Conservation (phyloP, 2,888 invertebrate species). For the Amphipyra tragopoginis region DNA sequence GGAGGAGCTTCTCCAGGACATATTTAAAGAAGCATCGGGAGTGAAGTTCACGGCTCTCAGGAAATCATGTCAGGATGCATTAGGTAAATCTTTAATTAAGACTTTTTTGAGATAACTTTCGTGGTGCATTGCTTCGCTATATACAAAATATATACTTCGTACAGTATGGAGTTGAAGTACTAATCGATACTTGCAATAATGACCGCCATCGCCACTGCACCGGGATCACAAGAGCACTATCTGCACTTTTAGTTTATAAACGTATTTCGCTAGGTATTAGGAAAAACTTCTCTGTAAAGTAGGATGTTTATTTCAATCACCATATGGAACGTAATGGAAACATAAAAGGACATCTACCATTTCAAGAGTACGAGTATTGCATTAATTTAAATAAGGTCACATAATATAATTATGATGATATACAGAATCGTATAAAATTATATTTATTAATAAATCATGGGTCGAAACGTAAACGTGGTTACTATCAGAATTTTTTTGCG, state of each 20-base stretch:
- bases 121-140: neutral
- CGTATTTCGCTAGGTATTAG: neutral
- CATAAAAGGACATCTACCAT: neutral
- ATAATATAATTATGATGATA: too few relatives aligned
- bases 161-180: slow-evolving; percentile 22
- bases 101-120: neutral
- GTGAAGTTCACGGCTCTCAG: slow-evolving; percentile 93
- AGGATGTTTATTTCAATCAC: neutral
- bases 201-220: slow-evolving; percentile 1
- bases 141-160: neutral
- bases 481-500: too few relatives aligned
- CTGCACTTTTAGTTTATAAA: too few relatives aligned
- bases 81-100: slow-evolving; percentile 22
- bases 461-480: too few relatives aligned
- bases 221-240: too few relatives aligned
- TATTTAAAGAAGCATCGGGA: slow-evolving; percentile 95
- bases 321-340: neutral
- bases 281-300: neutral
- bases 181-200: slow-evolving; percentile 48
- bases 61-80: slow-evolving; percentile 94
- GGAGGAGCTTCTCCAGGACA: slow-evolving; percentile 96
- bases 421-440: too few relatives aligned
- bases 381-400: too few relatives aligned
- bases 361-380: neutral
- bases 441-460: too few relatives aligned